Evolutionary conservation across 2,797 vertebrate genomes (phyloP).

Genomic region (Avahi laniger): DNA sequence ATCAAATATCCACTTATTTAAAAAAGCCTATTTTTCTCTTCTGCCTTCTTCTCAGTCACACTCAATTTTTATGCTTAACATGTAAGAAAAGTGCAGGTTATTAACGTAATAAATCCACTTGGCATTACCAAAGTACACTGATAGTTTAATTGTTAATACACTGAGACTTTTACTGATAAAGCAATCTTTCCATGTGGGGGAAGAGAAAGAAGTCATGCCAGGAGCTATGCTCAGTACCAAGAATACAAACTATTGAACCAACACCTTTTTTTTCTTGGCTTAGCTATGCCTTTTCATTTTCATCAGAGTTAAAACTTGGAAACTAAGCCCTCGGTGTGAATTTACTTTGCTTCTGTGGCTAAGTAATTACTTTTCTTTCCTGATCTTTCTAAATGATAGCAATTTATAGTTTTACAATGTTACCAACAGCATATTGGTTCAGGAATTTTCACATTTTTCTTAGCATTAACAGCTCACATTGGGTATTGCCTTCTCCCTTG

Average conservation of each 20-base stretch:
- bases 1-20: background rate
- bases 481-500: background rate
- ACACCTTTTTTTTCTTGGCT: background rate
- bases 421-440: background rate
- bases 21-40: background rate
- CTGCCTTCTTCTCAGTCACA: background rate
- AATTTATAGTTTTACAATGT: background rate
- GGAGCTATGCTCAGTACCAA: background rate
- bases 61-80: background rate
- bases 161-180: background rate
- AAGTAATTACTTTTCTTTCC: slow-evolving; percentile 37
- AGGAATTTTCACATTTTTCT: background rate
- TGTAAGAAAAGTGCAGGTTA: background rate
- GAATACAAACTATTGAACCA: background rate
- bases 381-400: slow-evolving; percentile 13
- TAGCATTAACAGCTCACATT: background rate
- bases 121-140: background rate
- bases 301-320: slow-evolving; percentile 47
- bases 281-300: slow-evolving; percentile 4
- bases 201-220: background rate
- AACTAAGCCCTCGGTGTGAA: background rate
- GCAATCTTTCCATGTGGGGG: background rate
- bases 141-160: background rate
- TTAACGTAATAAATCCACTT: background rate
- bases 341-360: slow-evolving; percentile 41